Evolutionary conservation across 2,888 invertebrate species (phyloP), one percentile per base, ranked within the genome.

Genomic region (Pseudococcus longispinus): DNA sequence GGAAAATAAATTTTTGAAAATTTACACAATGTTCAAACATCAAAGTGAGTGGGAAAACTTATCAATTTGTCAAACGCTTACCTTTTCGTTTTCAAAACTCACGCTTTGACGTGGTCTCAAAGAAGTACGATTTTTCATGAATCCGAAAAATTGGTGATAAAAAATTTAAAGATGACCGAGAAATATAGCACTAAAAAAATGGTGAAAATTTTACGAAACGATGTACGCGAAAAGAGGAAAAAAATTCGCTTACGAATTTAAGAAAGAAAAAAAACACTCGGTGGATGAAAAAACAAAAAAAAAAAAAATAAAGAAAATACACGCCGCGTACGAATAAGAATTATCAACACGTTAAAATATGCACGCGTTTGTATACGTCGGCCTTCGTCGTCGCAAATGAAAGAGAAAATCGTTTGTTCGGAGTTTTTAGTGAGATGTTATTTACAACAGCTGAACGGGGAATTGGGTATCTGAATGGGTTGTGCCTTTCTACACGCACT

Each of bases 371-470:
- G 77, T 84, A 60, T 85, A 88, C 80, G 87, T 87, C 85, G 80
- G 60, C 80, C 26, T 74, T 26, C 85, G 23, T 20, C 29, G 65
- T 20, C 60, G 77, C 77, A 86, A 86, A 86, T 84, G 83, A 85
- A 88, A 88, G 82, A 83, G 87, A 86, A 84, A 87, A 85, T 82
- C 88, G 84, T 88, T 86, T 80, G 77, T 70, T 85, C 77, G 37
- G 42, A 74, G 77, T 80, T 80, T n/a, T 86, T 80, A 86, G 86
- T 77, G 86, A 86, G 86, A 86, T 86, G 86, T 86, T 86, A 86
- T 86, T 86, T 86, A 86, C 86, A 70, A 70, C 86, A 80, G 86
- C 86, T 86, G 80, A 86, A 77, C 86, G 51, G 77, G 77, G 86
- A 86, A 86, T 80, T 80, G 80, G 55, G 86, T 51, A 86, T 80